Evolutionary conservation across 2,888 invertebrate species (phyloP).

Genomic region (Trissoscelio sp.): DNA sequence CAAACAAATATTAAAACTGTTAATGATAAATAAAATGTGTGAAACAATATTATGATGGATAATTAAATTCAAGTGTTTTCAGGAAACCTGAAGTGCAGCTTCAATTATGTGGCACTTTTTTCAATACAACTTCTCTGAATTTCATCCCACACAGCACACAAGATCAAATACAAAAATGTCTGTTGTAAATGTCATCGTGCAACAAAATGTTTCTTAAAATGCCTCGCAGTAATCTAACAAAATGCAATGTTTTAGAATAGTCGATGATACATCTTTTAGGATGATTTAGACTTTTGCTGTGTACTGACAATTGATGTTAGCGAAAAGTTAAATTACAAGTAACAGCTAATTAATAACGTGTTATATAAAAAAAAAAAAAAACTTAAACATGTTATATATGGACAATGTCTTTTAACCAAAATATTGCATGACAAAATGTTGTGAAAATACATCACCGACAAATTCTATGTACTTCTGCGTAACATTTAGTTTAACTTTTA

Average conservation of each 20-base stretch:
- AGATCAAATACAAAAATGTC: conserved; percentile 28
- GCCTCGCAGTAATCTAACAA: conserved; percentile 44
- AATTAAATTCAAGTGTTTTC: too few species aligned
- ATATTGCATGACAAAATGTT: conserved; percentile 37
- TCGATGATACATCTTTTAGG: conserved; percentile 53
- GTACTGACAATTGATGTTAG: conserved; percentile 61
- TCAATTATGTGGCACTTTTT: conserved; percentile 37
- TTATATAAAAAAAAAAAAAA: conserved; percentile 53
- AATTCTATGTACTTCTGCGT: conserved; percentile 24
- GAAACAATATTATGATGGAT: too few species aligned
- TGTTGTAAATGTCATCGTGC: conserved; percentile 28
- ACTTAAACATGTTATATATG: conserved; percentile 48
- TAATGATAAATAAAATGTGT: too few species aligned
- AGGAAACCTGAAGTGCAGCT: too few species aligned
- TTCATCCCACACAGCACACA: conserved; percentile 51
- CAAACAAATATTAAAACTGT: too few species aligned
- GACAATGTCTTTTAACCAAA: conserved; percentile 46
- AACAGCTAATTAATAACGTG: conserved; percentile 48
- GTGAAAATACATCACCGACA: conserved; percentile 9
- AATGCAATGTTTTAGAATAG: conserved; percentile 56
- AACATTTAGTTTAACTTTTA: too few species aligned
- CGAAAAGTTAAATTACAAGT: conserved; percentile 39
- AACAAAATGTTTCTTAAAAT: conserved; percentile 26
- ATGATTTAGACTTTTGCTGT: conserved; percentile 60
- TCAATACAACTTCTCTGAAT: conserved; percentile 26